A percentile compares a stretch with the other conserved stretches of the same genome.
These are phyloP conservation scores for Aphidoletes aphidimyza DNA, from an alignment of 2,888 invertebrate genomes.

Conservation along the genomic window DNA sequence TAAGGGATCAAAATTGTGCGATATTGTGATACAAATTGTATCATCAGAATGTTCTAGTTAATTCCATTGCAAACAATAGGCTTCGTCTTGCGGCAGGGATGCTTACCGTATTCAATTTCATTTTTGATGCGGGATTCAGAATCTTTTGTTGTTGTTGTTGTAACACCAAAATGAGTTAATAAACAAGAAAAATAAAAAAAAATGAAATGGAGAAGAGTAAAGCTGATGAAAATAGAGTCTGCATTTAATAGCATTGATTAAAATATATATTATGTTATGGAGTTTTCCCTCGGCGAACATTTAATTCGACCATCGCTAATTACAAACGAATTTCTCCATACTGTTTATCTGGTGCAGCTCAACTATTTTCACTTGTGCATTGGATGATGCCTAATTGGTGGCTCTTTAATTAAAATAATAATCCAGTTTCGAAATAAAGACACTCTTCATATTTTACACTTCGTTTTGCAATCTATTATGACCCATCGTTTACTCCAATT, in stretches of 20 bases:
- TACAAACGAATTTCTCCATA: background rate
- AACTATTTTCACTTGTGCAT: background rate
- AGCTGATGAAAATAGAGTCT: no score
- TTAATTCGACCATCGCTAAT: background rate
- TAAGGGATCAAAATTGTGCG: constrained; percentile 33
- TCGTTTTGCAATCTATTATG: background rate
- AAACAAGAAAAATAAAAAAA: background rate
- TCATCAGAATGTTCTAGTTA: no score
- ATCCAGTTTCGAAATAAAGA: no score
- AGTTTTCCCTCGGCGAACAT: background rate
- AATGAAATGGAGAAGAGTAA: background rate
- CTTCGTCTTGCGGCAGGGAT: background rate
- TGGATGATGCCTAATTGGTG: background rate
- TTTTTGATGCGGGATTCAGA: background rate
- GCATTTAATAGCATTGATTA: background rate
- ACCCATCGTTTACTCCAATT: background rate
- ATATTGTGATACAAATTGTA: constrained; percentile 1
- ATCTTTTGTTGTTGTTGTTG: background rate
- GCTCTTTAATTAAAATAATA: constrained; percentile 21
- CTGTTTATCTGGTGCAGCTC: no score
- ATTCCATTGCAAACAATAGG: background rate
- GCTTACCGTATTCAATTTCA: background rate
- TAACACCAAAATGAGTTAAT: no score
- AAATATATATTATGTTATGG: background rate
- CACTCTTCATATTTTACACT: background rate